Evolutionary conservation across 2,888 invertebrate genomes (phyloP), one percentile per base, ranked within the genome.

Genomic region (Lepetodrilus schrolli): DNA sequence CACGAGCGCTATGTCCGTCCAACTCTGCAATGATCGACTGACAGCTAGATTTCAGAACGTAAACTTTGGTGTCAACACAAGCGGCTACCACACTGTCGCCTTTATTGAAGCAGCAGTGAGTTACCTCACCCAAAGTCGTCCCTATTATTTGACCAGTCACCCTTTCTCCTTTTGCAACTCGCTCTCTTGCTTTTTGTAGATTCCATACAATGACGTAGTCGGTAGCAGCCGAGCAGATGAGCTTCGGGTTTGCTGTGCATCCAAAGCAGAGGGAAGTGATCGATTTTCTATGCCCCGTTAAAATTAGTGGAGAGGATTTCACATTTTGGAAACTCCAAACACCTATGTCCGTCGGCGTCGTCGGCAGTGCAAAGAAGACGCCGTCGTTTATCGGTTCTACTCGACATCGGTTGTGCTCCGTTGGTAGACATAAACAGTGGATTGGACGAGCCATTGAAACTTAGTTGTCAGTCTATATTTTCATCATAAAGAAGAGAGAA

Each of bases 151-250:
- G 69, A 37, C 87, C 87, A 51, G 76, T 78, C 1, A 83, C 81
- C 66, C 79, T 81, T 13, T 83, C 81, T 36, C 86, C 84, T 74
- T 79, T 83, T 21, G 79, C 76, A 36, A 79, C 70, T 23, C 78
- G 75, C 23, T 80, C 78, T 50, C 80, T 77, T 4, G 83, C 83
- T 38, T 78, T 79, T 4, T 84, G 78, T 4, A 89, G 76, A 51
- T 89, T 83, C 90, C 90, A 90, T n/a, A 87, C 82, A 72, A 90
- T 87, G 20, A 89, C 79, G 75, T 86, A 87, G 70, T 90, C 89
- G 3, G 80, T 82, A n/a, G 85, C 87, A 21, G 87, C 86, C 7
- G 88, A 87, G 66, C 86, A 86, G 8, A 89, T 78, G 7, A 83
- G 74, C 47, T 80, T 83, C 4, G 87, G 83, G 4, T 74, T 70